Conservation (phyloP, 2,797 vertebrate species). For the Limosa lapponica region DNA sequence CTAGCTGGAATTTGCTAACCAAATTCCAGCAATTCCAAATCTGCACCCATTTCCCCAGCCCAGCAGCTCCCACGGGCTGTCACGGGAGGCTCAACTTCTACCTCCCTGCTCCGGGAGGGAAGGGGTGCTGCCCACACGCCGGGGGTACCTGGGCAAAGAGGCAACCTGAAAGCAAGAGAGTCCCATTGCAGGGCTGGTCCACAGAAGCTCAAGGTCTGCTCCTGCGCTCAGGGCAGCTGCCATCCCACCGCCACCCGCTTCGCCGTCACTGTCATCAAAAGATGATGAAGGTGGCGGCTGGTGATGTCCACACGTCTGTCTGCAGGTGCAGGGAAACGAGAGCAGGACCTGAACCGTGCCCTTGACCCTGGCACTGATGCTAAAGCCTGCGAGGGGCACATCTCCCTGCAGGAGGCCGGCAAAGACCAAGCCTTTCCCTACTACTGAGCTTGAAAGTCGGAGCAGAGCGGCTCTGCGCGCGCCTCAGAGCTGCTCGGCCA, state of each 20-base stretch:
- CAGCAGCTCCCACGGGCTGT: background rate
- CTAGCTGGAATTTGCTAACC: background rate
- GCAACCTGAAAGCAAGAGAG: fast-evolving
- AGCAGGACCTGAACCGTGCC: background rate
- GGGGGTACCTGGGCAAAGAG: background rate
- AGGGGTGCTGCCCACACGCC: background rate
- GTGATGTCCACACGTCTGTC: background rate
- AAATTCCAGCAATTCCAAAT: background rate
- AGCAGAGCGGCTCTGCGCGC: background rate
- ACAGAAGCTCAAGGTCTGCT: background rate
- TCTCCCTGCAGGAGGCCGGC: background rate
- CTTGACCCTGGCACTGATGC: fast-evolving
- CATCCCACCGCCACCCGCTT: background rate
- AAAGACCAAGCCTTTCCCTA: background rate
- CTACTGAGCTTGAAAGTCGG: background rate
- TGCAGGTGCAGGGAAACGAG: background rate
- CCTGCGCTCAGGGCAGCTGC: background rate
- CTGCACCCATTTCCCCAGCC: background rate
- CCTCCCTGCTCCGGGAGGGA: fast-evolving
- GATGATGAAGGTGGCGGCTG: too few relatives aligned
- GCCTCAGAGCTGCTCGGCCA: background rate
- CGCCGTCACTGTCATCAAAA: fast-evolving
- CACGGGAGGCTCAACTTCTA: background rate
- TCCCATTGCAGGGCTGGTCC: background rate
- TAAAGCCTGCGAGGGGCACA: background rate